Percentiles rank a stretch among this genome's conserved stretches.
Conservation (phyloP, 2,888 invertebrate genomes). For the Oscheius sp. region DNA sequence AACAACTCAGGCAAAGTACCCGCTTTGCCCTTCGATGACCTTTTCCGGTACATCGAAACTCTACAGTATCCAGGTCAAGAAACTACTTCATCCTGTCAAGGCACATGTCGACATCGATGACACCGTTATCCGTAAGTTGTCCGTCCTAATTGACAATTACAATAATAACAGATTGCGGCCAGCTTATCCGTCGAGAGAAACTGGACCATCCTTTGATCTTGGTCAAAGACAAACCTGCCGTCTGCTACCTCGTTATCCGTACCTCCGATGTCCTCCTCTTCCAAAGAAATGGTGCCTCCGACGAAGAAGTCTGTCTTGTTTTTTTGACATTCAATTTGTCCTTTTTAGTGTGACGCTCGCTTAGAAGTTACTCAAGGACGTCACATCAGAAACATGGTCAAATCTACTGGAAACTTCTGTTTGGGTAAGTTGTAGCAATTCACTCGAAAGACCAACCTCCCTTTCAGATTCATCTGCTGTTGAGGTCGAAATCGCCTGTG, state of each 20-base stretch:
- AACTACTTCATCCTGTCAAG: not conserved
- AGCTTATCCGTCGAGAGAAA: not conserved
- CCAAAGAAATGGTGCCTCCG: not conserved
- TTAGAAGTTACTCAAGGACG: constrained; percentile 9
- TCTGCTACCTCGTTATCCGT: not conserved
- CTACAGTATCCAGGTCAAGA: constrained; percentile 6
- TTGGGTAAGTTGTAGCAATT: not conserved
- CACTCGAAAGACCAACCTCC: too few species aligned
- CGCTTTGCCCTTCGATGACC: not conserved
- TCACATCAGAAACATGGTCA: constrained; percentile 20
- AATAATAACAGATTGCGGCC: constrained; percentile 13
- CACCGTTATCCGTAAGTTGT: not conserved
- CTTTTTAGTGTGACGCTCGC: not conserved
- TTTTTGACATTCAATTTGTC: not conserved
- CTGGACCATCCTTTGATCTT: not conserved
- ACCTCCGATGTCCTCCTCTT: not conserved
- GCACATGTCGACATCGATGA: not conserved
- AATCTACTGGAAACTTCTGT: constrained; percentile 18
- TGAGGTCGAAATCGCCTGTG: not conserved
- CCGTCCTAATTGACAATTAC: too few species aligned
- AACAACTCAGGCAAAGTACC: not conserved
- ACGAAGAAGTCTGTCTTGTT: not conserved
- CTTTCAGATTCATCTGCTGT: not conserved
- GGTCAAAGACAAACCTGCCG: not conserved
- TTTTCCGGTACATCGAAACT: not conserved